Percentiles rank a stretch among this genome's conserved stretches.
These are phyloP conservation scores for Drosophila nigricruria DNA, from an alignment of 2,888 invertebrate genomes.

Conservation along the genomic window DNA sequence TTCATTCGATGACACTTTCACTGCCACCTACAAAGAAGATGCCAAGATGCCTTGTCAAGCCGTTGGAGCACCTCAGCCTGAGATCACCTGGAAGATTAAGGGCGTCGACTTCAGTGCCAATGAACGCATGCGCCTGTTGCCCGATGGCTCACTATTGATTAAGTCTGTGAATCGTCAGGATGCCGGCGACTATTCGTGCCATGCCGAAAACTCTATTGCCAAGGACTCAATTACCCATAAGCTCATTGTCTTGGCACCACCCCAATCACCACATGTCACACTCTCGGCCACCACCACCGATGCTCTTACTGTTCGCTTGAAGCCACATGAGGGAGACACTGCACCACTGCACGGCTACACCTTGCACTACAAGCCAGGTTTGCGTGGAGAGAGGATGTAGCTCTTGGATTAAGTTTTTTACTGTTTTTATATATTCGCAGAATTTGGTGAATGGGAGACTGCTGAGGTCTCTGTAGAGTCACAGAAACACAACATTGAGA, in stretches of 20 bases:
- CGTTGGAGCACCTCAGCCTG: conserved; percentile 96
- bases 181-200: conserved; percentile 97
- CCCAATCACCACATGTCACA: conserved; percentile 91
- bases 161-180: conserved; percentile 95
- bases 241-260: conserved; percentile 92
- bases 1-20: conserved; percentile 97
- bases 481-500: conserved; percentile 94
- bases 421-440: conserved; percentile 82
- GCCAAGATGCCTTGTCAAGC: conserved; percentile 96
- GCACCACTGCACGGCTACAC: conserved; percentile 97
- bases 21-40: conserved; percentile 96
- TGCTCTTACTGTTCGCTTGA: conserved; percentile 90
- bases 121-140: conserved; percentile 93
- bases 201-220: conserved; percentile 96
- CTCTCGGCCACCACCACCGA: conserved; percentile 91
- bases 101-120: conserved; percentile 92
- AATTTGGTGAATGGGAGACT: conserved; percentile 97
- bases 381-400: neutral
- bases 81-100: conserved; percentile 95
- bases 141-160: conserved; percentile 96
- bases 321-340: conserved; percentile 91
- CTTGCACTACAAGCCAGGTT: conserved; percentile 94
- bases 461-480: conserved; percentile 92
- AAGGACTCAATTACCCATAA: conserved; percentile 96
- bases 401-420: neutral